Evolutionary conservation across 2,888 invertebrate genomes (phyloP), one percentile per base, ranked within the genome.

Genomic region (Agonopterix alstromeriana): DNA sequence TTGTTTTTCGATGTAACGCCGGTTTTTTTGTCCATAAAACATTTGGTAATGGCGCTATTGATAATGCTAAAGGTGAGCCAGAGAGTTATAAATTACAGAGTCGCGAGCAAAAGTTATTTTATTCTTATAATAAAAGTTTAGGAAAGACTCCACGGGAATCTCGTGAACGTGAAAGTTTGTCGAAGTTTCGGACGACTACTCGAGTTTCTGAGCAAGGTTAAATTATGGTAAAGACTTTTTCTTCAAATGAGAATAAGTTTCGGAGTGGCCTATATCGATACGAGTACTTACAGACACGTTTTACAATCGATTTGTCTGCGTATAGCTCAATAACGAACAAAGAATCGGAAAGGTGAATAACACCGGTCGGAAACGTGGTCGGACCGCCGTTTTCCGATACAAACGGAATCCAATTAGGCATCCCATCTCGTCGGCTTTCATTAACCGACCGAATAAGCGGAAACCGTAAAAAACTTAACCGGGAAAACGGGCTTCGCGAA

Each of bases 371-470:
- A 73, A 76, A 75, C 71, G 66, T 61, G 67, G 59, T 65, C 63
- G 27, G 60, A 58, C 62, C 60, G 61, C 65, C 67, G 69, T 70
- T 70, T 76, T 73, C 74, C 76, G 73, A 78, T 76, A 78, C 82
- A 73, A 81, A 77, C 76, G 70, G 75, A 77, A 80, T 82, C 82
- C 85, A 84, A 84, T 84, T 84, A 83, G 73, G 74, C 46, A 70
- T 71, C 72, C 70, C 76, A 79, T 76, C 77, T 75, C 74, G 67
- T 60, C 65, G 65, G 70, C 71, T 77, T 80, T 78, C 75, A 81
- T 78, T 80, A 77, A 70, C 66, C 62, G 69, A 58, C 67, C 73
- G 70, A 73, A 74, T 73, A 68, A 71, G 65, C 70, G 67, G 70
- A 72, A 71, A 67, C 64, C 64, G 65, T 69, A 63, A 70, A 70